phyloP scores from a whole-genome alignment of 2,113 vertebrate species.

The Corydoras maculifer region DNA sequence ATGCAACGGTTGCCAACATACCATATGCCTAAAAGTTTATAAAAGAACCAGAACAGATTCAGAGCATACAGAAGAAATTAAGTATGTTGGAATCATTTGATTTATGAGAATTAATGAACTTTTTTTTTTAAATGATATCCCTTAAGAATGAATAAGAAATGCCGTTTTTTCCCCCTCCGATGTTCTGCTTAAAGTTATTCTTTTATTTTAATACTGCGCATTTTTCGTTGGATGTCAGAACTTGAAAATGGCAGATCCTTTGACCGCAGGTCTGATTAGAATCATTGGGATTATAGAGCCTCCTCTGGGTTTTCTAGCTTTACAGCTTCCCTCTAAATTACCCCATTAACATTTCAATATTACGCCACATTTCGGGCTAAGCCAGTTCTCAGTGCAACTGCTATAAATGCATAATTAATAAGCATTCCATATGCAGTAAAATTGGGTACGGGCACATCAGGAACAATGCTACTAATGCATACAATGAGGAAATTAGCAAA shows the following conservation, averaged over 20 bases:
- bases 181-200: slow-evolving; percentile 1
- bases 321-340: slow-evolving; percentile 38
- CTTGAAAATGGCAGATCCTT: neutral
- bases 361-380: slow-evolving; percentile 31
- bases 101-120: too few species aligned
- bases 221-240: neutral
- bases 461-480: slow-evolving; percentile 35
- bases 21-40: too few species aligned
- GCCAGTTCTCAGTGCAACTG: slow-evolving; percentile 12
- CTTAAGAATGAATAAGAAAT: too few species aligned
- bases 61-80: too few species aligned
- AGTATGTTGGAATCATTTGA: too few species aligned
- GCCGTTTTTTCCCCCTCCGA: too few species aligned
- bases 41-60: too few species aligned
- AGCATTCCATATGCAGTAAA: slow-evolving; percentile 44
- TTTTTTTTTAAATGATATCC: too few species aligned
- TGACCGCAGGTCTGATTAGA: slow-evolving; percentile 24
- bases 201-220: neutral
- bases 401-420: slow-evolving; percentile 47
- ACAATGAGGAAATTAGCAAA: slow-evolving; percentile 35
- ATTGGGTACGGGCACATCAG: slow-evolving; percentile 36
- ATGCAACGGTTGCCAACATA: too few species aligned
- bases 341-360: slow-evolving; percentile 47
- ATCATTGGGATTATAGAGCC: slow-evolving; percentile 27
- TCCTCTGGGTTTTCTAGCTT: slow-evolving; percentile 24